Evolutionary conservation across 2,113 vertebrate species (phyloP).

Genomic region (Rousettus leschenaultii): DNA sequence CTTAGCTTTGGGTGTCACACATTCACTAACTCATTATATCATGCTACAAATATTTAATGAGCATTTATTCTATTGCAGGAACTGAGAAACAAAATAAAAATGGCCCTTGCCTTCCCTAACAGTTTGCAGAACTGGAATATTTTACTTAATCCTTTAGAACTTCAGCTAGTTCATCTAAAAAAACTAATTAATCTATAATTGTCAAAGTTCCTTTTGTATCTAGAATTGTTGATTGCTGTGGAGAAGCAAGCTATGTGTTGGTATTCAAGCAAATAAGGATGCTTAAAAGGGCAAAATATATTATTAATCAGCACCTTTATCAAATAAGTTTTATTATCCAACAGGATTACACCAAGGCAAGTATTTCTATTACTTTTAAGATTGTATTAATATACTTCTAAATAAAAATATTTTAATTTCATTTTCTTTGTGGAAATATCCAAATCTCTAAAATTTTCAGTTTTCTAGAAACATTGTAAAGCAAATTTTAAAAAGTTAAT

Average conservation of each 20-base stretch:
- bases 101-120: background rate
- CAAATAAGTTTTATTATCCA: background rate
- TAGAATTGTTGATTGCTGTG: background rate
- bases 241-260: background rate
- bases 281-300: background rate
- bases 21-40: background rate
- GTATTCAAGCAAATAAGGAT: background rate
- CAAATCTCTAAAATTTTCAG: background rate
- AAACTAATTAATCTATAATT: background rate
- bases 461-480: background rate
- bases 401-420: background rate
- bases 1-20: background rate
- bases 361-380: background rate
- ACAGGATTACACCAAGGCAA: background rate
- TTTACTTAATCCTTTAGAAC: background rate
- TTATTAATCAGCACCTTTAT: background rate
- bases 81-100: background rate
- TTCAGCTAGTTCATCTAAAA: background rate
- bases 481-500: background rate
- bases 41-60: background rate
- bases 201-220: background rate
- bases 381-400: background rate
- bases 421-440: background rate
- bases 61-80: background rate
- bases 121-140: background rate